Percentiles rank a stretch among this genome's conserved stretches.
Evolutionary conservation across 2,797 vertebrate species (phyloP).

Genomic region (Poliocrania exsul): DNA sequence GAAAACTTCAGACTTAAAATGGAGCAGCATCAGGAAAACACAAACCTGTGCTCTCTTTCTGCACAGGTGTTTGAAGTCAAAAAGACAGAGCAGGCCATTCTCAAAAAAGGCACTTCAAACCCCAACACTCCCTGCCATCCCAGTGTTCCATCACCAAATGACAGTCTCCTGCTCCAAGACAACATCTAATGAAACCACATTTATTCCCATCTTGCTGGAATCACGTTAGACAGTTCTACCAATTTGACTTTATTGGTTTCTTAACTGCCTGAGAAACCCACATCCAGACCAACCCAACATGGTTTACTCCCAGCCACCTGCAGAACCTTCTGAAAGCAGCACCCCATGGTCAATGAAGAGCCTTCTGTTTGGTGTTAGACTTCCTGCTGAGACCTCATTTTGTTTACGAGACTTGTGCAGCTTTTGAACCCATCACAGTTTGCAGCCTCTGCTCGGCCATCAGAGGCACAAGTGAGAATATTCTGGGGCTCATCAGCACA

Average conservation of each 20-base stretch:
- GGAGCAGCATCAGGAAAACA: not conserved
- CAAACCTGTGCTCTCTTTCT: not conserved
- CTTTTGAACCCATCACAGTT: not conserved
- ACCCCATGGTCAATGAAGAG: not conserved
- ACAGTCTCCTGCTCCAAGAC: slow-evolving; percentile 27
- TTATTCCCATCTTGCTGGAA: slow-evolving; percentile 46
- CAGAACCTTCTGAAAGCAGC: not conserved
- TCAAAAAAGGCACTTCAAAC: slow-evolving; percentile 36
- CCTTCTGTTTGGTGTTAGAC: not conserved
- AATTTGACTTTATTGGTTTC: slow-evolving; percentile 37
- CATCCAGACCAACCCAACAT: not conserved
- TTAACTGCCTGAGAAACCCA: not conserved
- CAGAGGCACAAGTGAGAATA: not conserved
- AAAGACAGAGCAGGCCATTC: slow-evolving; percentile 37
- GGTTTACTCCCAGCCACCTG: slow-evolving; percentile 28
- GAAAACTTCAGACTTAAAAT: not conserved
- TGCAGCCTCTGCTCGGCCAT: not conserved
- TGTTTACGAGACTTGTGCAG: not conserved
- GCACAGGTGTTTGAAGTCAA: slow-evolving; percentile 38
- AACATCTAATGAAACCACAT: slow-evolving; percentile 38
- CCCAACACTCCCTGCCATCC: slow-evolving; percentile 1
- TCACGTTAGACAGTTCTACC: slow-evolving; percentile 36
- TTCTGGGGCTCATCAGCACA: rapidly evolving
- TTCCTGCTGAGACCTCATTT: slow-evolving; percentile 40
- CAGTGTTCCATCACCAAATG: slow-evolving; percentile 28